A percentile compares a stretch with the other conserved stretches of the same genome.
Evolutionary conservation across 1,140 invertebrate species (phyloP).

Genomic region (Nasonia longicornis): DNA sequence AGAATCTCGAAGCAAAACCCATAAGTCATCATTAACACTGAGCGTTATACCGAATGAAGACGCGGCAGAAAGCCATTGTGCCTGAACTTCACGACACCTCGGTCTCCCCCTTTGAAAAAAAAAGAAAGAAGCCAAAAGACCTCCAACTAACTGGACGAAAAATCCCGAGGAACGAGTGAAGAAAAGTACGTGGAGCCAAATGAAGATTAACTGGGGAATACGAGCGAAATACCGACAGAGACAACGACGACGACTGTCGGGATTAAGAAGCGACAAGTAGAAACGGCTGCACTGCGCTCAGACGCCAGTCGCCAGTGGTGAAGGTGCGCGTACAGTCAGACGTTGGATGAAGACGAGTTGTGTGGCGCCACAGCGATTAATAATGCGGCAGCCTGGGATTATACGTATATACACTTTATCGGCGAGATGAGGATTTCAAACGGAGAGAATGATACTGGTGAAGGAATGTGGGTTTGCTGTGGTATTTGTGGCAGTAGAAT

Average conservation of each 20-base stretch:
- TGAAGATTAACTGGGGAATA: conserved; percentile 16
- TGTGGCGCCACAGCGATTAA: not conserved
- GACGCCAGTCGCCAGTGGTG: conserved; percentile 3
- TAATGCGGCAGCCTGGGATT: not conserved
- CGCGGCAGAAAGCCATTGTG: not conserved
- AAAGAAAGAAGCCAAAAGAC: not conserved
- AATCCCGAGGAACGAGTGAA: not conserved
- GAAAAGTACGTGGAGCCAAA: not conserved
- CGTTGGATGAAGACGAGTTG: not conserved
- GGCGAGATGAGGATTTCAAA: too few relatives aligned
- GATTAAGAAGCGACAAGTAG: conserved; percentile 17
- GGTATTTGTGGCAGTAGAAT: too few relatives aligned
- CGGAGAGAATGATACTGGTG: too few relatives aligned
- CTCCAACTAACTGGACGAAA: not conserved
- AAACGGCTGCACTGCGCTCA: not conserved
- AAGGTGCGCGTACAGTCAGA: conserved; percentile 2
- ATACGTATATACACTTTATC: too few relatives aligned
- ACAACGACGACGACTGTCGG: not conserved
- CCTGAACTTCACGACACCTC: not conserved
- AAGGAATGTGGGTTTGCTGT: too few relatives aligned
- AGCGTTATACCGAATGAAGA: not conserved
- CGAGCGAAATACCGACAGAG: not conserved
- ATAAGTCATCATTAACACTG: too few relatives aligned
- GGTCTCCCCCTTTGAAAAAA: not conserved
- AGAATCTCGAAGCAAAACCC: too few relatives aligned